A percentile compares a stretch with the other conserved stretches of the same genome.
Conservation (phyloP, 2,888 invertebrate genomes). For the Rapana venosa region DNA sequence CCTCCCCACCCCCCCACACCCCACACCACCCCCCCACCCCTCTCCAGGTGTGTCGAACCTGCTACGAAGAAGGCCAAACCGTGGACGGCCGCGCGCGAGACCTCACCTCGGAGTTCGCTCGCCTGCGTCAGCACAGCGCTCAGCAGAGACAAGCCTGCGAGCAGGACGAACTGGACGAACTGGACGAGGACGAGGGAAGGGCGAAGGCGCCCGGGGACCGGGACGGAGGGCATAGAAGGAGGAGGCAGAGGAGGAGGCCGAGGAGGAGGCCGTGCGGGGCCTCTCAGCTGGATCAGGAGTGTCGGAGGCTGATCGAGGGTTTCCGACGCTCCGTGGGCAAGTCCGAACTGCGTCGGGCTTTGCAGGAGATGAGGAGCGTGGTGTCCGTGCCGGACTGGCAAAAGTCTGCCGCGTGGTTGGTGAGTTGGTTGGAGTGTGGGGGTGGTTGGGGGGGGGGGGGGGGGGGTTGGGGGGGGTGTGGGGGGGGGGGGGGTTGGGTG, state of each 20-base stretch:
- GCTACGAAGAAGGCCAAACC: constrained; percentile 54
- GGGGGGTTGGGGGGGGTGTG: not conserved
- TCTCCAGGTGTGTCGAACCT: constrained; percentile 66
- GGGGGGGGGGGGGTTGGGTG: not conserved
- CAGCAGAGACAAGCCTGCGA: not conserved
- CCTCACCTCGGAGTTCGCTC: constrained; percentile 53
- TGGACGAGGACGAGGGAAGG: not conserved
- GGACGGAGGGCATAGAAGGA: not conserved
- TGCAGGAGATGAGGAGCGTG: constrained; percentile 64
- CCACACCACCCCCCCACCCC: too few relatives aligned
- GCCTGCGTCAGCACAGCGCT: constrained; percentile 38
- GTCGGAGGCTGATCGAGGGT: constrained; percentile 59
- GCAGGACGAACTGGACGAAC: too few relatives aligned
- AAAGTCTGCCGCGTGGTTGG: constrained; percentile 67
- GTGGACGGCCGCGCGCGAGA: constrained; percentile 41
- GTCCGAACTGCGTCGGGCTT: constrained; percentile 64
- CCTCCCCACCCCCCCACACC: too few relatives aligned
- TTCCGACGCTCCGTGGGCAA: constrained; percentile 59
- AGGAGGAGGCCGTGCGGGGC: constrained; percentile 18
- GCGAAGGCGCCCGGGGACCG: not conserved
- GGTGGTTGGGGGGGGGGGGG: too few relatives aligned
- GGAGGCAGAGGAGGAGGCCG: not conserved
- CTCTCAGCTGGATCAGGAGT: constrained; percentile 51
- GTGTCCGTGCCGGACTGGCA: constrained; percentile 70
- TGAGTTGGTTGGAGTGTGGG: constrained; percentile 42